These are phyloP conservation scores for Netelia inedita DNA, from an alignment of 2,888 invertebrate genomes.

Conservation along the genomic window DNA sequence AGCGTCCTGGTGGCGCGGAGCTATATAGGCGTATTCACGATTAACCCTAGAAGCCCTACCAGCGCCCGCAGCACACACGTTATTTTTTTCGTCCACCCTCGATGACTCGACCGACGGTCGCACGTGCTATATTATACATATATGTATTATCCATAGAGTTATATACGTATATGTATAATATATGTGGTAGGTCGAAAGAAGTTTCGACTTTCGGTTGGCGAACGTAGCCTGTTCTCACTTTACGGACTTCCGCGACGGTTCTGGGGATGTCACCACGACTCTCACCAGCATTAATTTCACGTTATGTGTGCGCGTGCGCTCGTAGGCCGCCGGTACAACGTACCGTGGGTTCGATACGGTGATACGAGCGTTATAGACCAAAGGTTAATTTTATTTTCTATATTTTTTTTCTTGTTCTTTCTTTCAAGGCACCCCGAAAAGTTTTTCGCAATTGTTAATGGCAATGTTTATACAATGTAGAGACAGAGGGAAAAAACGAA, in stretches of 20 bases:
- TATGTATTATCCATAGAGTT: neutral
- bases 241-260: conserved; percentile 70
- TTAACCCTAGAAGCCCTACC: conserved; percentile 71
- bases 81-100: conserved; percentile 64
- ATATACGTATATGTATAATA: conserved; percentile 6
- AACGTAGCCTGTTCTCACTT: conserved; percentile 67
- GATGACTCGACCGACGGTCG: conserved; percentile 58
- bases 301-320: conserved; percentile 34
- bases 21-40: conserved; percentile 59
- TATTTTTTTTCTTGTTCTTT: conserved; percentile 15
- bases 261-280: conserved; percentile 28
- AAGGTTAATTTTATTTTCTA: neutral
- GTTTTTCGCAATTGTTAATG: conserved; percentile 63
- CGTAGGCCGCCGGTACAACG: conserved; percentile 14
- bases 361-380: conserved; percentile 21
- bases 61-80: conserved; percentile 58
- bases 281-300: conserved; percentile 42
- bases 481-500: conserved; percentile 8
- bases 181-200: conserved; percentile 52
- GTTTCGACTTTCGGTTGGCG: conserved; percentile 61
- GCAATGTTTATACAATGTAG: conserved; percentile 66
- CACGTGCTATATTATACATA: conserved; percentile 34
- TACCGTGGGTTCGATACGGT: neutral
- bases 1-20: conserved; percentile 64
- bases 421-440: conserved; percentile 19